Conservation (phyloP, 1,140 invertebrate species). For the Hylaeus volcanicus region DNA sequence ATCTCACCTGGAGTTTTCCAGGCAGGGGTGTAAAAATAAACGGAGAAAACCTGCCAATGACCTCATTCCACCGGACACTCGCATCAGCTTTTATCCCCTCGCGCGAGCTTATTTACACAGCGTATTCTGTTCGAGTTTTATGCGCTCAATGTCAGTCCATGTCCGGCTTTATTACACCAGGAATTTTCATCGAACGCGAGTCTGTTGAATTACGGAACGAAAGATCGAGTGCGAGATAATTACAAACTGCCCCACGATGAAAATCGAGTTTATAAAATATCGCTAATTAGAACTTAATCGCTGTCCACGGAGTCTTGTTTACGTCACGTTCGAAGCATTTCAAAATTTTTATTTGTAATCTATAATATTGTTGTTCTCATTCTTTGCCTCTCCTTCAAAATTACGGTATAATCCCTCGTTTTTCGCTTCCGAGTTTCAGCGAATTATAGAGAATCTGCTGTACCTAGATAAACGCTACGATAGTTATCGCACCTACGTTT, state of each 20-base stretch:
- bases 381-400: no score
- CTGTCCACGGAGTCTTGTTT: no score
- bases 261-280: not conserved
- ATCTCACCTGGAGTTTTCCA: constrained; percentile 29
- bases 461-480: no score
- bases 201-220: not conserved
- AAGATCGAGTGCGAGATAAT: constrained; percentile 7
- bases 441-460: no score
- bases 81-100: constrained; percentile 33
- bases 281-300: not conserved
- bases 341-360: not conserved
- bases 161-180: constrained; percentile 30
- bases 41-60: constrained; percentile 35
- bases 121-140: constrained; percentile 43
- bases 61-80: constrained; percentile 21
- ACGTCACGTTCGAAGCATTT: no score
- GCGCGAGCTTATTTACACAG: constrained; percentile 34
- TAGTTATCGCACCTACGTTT: no score
- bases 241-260: not conserved
- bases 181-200: constrained; percentile 19
- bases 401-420: no score
- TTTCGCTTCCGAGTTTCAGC: no score
- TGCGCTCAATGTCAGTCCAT: constrained; percentile 19
- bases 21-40: constrained; percentile 20
- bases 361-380: no score